Conservation (phyloP, 2,797 vertebrate genomes). For the Capromys pilorides region DNA sequence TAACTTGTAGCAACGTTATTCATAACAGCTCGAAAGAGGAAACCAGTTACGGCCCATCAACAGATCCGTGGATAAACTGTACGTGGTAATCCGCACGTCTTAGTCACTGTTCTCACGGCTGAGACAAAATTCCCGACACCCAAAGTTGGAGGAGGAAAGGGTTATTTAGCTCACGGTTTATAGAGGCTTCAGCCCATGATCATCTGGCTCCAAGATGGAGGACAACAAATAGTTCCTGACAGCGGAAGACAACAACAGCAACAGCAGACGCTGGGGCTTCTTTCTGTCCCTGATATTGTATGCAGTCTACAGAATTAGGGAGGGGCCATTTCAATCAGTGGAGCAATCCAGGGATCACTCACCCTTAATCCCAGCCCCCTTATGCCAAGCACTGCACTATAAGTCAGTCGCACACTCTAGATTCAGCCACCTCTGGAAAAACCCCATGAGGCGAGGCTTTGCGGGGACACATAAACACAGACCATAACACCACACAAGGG, state of each 20-base stretch:
- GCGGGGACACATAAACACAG: background rate
- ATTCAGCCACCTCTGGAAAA: background rate
- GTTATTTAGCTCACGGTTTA: background rate
- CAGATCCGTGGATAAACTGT: background rate
- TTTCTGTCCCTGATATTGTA: background rate
- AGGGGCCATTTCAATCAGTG: background rate
- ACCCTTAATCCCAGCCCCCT: background rate
- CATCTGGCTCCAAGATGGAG: background rate
- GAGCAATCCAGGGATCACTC: background rate
- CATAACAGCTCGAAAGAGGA: background rate
- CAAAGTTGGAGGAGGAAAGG: background rate
- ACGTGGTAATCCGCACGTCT: background rate
- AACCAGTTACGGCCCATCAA: background rate
- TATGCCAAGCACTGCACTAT: background rate
- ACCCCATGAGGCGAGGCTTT: background rate
- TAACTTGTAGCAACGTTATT: background rate
- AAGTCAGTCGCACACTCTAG: background rate
- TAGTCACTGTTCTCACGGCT: no score
- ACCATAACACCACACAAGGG: no score
- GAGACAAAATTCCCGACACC: background rate
- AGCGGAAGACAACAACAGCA: background rate
- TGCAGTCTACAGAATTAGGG: background rate
- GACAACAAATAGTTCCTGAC: background rate
- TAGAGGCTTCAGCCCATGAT: background rate
- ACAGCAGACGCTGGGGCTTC: background rate